Percentiles rank a stretch among this genome's conserved stretches.
phyloP scores from a whole-genome alignment of 1,140 invertebrate genomes.

The Scaptomyza montana region DNA sequence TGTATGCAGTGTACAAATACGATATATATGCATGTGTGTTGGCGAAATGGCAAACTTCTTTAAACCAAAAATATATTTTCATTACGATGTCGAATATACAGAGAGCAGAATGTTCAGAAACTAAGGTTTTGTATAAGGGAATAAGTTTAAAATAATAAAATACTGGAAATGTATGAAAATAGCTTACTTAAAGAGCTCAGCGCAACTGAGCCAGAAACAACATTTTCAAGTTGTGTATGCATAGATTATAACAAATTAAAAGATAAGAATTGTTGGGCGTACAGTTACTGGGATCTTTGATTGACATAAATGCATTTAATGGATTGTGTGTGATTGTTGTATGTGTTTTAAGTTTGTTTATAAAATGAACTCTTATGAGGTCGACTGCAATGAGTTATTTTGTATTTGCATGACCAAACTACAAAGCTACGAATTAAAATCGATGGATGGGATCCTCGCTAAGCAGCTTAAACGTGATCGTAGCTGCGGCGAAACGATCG shows the following conservation, averaged over 20 bases:
- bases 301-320: slow-evolving; percentile 15
- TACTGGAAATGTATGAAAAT: slow-evolving; percentile 10
- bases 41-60: slow-evolving; percentile 12
- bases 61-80: slow-evolving; percentile 14
- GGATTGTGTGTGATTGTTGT: slow-evolving; percentile 30
- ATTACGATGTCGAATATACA: background rate
- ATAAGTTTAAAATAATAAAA: background rate
- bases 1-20: background rate
- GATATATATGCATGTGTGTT: slow-evolving; percentile 26
- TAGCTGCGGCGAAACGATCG: slow-evolving; percentile 95
- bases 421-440: slow-evolving; percentile 61
- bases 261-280: slow-evolving; percentile 24
- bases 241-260: slow-evolving; percentile 31
- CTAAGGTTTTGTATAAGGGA: background rate
- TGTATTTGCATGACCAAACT: slow-evolving; percentile 56
- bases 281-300: background rate
- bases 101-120: background rate
- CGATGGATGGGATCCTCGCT: slow-evolving; percentile 71
- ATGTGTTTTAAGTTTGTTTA: slow-evolving; percentile 5
- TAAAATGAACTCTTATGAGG: slow-evolving; percentile 16
- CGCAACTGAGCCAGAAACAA: too few relatives aligned
- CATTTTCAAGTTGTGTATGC: slow-evolving; percentile 25
- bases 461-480: slow-evolving; percentile 91
- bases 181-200: slow-evolving; percentile 27
- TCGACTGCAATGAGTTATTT: slow-evolving; percentile 48